Percentiles rank a stretch among this genome's conserved stretches.
phyloP scores from a whole-genome alignment of 2,888 invertebrate genomes.

The Abscondita cerata region DNA sequence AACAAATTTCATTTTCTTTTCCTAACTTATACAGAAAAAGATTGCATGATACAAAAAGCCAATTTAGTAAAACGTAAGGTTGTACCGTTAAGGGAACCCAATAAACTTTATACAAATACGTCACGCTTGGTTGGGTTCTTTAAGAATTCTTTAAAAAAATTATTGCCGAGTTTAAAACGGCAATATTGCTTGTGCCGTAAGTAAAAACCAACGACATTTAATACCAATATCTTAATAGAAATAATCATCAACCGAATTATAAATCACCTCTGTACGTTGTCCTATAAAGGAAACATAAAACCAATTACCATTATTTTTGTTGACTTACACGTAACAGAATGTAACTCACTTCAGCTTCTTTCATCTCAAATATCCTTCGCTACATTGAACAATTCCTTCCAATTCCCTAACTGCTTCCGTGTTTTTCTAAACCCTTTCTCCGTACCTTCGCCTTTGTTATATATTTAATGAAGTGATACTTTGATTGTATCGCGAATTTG shows the following conservation, averaged over 20 bases:
- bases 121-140: constrained; percentile 24
- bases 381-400: constrained; percentile 10
- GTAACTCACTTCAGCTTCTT: constrained; percentile 9
- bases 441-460: constrained; percentile 3
- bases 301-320: constrained; percentile 14
- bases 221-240: constrained; percentile 1
- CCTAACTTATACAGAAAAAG: constrained; percentile 21
- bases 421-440: constrained; percentile 13
- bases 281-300: constrained; percentile 10
- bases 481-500: neutral
- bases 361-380: constrained; percentile 8
- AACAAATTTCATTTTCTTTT: constrained; percentile 30
- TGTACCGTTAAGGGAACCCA: constrained; percentile 22
- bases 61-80: constrained; percentile 30
- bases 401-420: constrained; percentile 3
- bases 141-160: constrained; percentile 25
- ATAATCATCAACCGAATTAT: neutral
- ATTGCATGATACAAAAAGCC: constrained; percentile 30
- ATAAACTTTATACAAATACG: constrained; percentile 29
- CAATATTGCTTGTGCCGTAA: constrained; percentile 6
- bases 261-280: neutral
- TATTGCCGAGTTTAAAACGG: constrained; percentile 12
- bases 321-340: constrained; percentile 10
- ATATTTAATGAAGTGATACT: constrained; percentile 9
- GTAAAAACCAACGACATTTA: neutral